Evolutionary conservation across 2,888 invertebrate species (phyloP), one percentile per base, ranked within the genome.

Genomic region (Pseudolycoriella hygida): DNA sequence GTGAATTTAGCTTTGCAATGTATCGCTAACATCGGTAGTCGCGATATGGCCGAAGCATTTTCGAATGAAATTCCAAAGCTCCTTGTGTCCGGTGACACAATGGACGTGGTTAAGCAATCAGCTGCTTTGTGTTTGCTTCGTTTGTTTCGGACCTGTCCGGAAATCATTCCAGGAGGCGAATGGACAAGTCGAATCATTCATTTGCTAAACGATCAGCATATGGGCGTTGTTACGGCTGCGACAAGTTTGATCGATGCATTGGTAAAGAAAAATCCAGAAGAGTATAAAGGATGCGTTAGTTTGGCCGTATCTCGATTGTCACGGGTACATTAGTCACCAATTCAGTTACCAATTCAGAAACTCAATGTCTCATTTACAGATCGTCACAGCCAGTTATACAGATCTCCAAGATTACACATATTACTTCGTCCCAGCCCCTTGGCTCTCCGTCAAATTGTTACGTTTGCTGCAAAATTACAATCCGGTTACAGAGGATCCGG

Each of bases 11-110:
- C 98, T 42, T 73, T 99, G 53, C 97, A 99, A 68, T 99, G 98
- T 67, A 97, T 99, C 60, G 97, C 98, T 45, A 99, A 99, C 67
- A 97, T 99, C 65, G 98, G 98, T 47, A 94, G 93, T 63, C 84
- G 89, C 59, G 98, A 99, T 64, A 99, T 99, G 98, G 97, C 96
- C n/a, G 97, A 98, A 66, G 94, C 94, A 40, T 96, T 98, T 68
- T 89, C 92, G 45, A 86, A 84, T 55, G 98, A 98, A 66, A 94
- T 99, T 62, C 98, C 98, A 49, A 96, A 94, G 66, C 73, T 99
- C 45, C 77, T 99, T 51, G 96, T 99, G 32, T 97, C 97, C 49
- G 97, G 93, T 25, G 98, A 99, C 62, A 97, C 98, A 14, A 96
- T 97, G 80, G 98, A 98, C 68, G 89, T 94, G 47, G 97, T 99